Evolutionary conservation across 2,113 vertebrate species (phyloP), one percentile per base, ranked within the genome.

Genomic region (Pyrgilauda ruficollis): DNA sequence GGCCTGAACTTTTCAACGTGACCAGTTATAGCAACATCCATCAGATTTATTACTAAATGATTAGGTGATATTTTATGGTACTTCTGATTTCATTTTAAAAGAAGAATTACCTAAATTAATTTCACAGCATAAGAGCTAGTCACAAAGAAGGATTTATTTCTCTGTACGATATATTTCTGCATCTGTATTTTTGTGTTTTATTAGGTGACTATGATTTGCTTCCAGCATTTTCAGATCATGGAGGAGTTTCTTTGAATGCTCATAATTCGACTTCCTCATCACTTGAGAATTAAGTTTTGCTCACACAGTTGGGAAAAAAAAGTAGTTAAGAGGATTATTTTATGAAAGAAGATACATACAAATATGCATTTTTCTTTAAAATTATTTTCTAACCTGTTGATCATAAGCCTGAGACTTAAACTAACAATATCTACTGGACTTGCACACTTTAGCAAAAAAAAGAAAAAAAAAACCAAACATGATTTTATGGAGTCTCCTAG

Each of bases 271-370:
- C 35, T 84, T 66, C 44, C 28, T 87, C 43, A 84, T 84, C 43
- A 78, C 47, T 87, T 46, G 27, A 62, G 74, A 84, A 87, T 77
- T 70, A 16, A 58, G 52, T 92, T 94, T 83, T 94, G 9, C 44
- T 84, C 14, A 37, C 41, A 73, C 13, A 69, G 20, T 50, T 74
- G 23, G 21, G 19, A 7, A 9, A 79, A 79, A 70, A 44, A 87
- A 64, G 33, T 58, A 27, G 15, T 66, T 74, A 84, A 87, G 55
- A 79, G 49, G 43, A 84, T 81, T 91, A 73, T 37, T 76, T 94
- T 39, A 22, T 69, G 35, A 84, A 80, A 61, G 49, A 77, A 93
- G 66, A 81, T 77, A 21, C 50, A 37, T 77, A 49, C 3, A 74
- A 73, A 69, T 17, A 69, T 21, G 15, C 18, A 44, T 76, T 91